phyloP scores from a whole-genome alignment of 2,797 vertebrate genomes.

The Ctenopoma kingsleyae region DNA sequence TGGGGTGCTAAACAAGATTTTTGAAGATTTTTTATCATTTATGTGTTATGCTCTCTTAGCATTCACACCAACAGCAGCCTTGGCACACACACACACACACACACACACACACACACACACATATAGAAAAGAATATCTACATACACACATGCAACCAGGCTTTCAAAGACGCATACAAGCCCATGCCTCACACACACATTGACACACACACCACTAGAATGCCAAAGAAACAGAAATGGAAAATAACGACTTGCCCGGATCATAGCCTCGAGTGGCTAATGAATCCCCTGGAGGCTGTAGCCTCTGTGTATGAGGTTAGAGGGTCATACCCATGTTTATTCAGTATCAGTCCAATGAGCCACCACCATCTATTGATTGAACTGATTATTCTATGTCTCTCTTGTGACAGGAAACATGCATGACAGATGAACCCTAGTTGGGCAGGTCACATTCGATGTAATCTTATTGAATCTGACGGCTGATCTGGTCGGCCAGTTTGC shows the following conservation, averaged over 20 bases:
- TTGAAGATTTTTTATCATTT: not conserved
- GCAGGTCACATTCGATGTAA: conserved; percentile 75
- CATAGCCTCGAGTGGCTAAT: conserved; percentile 79
- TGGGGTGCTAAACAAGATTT: conserved; percentile 3
- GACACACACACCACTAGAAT: conserved; percentile 37
- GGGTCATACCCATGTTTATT: conserved; percentile 88
- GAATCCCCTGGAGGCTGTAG: conserved; percentile 78
- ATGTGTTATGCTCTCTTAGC: not conserved
- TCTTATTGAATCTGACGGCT: conserved; percentile 75
- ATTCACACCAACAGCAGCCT: conserved; percentile 11
- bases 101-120: not conserved
- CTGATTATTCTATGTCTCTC: conserved; percentile 85
- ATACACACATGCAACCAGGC: not conserved
- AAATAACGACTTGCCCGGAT: conserved; percentile 71
- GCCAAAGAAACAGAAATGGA: conserved; percentile 73
- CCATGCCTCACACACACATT: conserved; percentile 11
- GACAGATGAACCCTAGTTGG: conserved; percentile 81
- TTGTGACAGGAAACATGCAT: conserved; percentile 76
- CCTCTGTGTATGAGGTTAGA: conserved; percentile 72
- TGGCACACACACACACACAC: not conserved
- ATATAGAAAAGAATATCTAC: not conserved
- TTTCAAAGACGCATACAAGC: conserved; percentile 8
- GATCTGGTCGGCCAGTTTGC: conserved; percentile 72
- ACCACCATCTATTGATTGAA: conserved; percentile 82
- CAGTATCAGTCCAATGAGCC: conserved; percentile 73